These are phyloP conservation scores for Aporophyla nigra DNA, from an alignment of 2,888 invertebrate species.

Conservation along the genomic window DNA sequence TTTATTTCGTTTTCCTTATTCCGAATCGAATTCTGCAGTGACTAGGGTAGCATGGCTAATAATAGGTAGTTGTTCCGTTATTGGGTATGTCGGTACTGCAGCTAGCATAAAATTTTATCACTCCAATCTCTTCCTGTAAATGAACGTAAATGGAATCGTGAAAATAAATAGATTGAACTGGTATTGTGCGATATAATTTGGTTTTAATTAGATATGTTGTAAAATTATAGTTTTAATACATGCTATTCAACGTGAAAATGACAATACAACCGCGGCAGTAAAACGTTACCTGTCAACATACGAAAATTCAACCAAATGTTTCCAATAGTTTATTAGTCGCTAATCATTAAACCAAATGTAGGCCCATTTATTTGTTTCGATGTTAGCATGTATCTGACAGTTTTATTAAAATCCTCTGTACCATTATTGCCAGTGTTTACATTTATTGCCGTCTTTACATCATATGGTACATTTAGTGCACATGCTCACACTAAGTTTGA, in stretches of 20 bases:
- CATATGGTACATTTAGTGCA: neutral
- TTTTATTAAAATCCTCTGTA: neutral
- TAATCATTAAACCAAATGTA: neutral
- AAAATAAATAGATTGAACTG: conserved; percentile 3
- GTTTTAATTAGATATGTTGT: neutral
- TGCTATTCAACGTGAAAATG: neutral
- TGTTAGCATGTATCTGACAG: no score
- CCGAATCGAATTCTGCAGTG: neutral
- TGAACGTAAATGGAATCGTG: conserved; percentile 1
- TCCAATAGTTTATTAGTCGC: no score
- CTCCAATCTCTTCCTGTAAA: conserved; percentile 11
- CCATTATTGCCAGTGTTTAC: neutral
- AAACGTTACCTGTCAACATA: neutral
- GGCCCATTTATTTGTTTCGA: neutral
- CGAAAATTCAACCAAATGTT: neutral
- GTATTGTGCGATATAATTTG: conserved; percentile 2
- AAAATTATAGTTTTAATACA: neutral
- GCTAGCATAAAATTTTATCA: conserved; percentile 37
- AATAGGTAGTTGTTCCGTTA: conserved; percentile 12
- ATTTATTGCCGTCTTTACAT: neutral
- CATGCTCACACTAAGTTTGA: neutral
- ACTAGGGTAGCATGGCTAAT: neutral
- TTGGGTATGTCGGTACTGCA: conserved; percentile 4
- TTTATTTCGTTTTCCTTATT: conserved; percentile 38
- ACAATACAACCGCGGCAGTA: neutral